Base-by-base conservation (phyloP, 2,888 invertebrate species). In the Melolontha melolontha region DNA sequence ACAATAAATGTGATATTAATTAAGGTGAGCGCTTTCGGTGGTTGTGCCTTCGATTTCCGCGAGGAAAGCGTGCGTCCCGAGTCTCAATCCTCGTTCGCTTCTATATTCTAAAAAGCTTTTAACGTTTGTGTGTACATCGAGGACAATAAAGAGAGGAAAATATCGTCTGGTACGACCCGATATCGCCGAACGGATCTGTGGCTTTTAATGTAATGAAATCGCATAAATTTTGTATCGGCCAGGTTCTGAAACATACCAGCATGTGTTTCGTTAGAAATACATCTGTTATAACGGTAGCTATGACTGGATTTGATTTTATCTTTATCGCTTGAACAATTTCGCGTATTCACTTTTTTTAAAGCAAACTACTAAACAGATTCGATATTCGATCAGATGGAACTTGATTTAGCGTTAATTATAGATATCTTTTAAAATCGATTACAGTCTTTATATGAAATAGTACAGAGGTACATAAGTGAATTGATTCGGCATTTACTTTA, bases 161-260 rank as follows among this genome's bases (percentile, higher is more conserved):
- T 52, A 51, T 50, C 51, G 16, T 29, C 41, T 27, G 42, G 14
- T 41, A 64, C 64, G 40, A 51, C 40, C 17, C 52, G 64, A 52
- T 64, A 64, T 64, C 51, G 64, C 22, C 12, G 50, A 22, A 63
- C 39, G 51, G 51, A 64, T 54, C 62, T 50, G 42, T 34, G 51
- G 67, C 54, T 67, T 67, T 67, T 67, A 67, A 54, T 67, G 50
- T 67, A 67, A 67, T 67, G 63, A 67, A 63, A 44, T 51, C 63
- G 12, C 47, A 54, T 63, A 67, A 67, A 67, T 67, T 63, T 44
- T 51, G 57, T 17, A 42, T 57, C 42, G 57, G 34, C 34, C 34
- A 34, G 34, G 34, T 34, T 34, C 34, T 34, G 34, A 6, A 34
- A 34, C 7, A 29, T 51, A 5, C 22, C 7, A 27, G 6, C 16